A percentile compares a stretch with the other conserved stretches of the same genome.
Conservation (phyloP, 2,113 vertebrate species). For the Brachyhypopomus gauderio region DNA sequence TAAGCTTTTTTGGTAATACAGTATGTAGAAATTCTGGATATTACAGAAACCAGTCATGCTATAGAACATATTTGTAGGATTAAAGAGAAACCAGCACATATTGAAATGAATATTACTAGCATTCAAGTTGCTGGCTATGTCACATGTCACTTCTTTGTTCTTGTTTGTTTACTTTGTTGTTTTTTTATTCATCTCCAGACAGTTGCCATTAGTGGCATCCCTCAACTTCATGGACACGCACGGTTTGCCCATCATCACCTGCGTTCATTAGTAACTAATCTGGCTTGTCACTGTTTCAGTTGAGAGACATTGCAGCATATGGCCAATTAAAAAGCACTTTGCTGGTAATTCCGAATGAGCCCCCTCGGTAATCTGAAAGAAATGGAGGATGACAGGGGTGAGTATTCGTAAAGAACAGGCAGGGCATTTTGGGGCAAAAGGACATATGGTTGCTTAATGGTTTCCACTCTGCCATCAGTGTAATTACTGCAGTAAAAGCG, state of each 20-base stretch:
- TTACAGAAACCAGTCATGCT: neutral
- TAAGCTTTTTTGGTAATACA: neutral
- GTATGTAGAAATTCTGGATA: neutral
- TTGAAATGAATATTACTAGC: conserved; percentile 67
- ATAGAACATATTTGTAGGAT: neutral
- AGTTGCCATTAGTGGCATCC: neutral
- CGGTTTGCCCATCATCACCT: conserved; percentile 52
- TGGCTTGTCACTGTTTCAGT: conserved; percentile 53
- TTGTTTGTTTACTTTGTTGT: neutral
- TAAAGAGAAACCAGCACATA: conserved; percentile 13
- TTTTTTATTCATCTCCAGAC: neutral
- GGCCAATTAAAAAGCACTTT: conserved; percentile 74
- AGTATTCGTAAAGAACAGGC: conserved; percentile 35
- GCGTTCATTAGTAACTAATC: conserved; percentile 59
- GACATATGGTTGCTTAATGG: conserved; percentile 68
- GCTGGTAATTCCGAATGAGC: conserved; percentile 63
- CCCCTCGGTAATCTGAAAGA: conserved; percentile 62
- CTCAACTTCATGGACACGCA: conserved; percentile 29
- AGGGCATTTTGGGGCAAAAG: conserved; percentile 21
- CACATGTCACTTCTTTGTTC: no score
- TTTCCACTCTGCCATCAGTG: conserved; percentile 52
- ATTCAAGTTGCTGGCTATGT: neutral
- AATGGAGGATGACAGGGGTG: conserved; percentile 55
- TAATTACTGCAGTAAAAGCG: conserved; percentile 57
- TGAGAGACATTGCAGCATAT: conserved; percentile 66